Evolutionary conservation across 2,888 invertebrate genomes (phyloP).

Genomic region (Catocala sponsa): DNA sequence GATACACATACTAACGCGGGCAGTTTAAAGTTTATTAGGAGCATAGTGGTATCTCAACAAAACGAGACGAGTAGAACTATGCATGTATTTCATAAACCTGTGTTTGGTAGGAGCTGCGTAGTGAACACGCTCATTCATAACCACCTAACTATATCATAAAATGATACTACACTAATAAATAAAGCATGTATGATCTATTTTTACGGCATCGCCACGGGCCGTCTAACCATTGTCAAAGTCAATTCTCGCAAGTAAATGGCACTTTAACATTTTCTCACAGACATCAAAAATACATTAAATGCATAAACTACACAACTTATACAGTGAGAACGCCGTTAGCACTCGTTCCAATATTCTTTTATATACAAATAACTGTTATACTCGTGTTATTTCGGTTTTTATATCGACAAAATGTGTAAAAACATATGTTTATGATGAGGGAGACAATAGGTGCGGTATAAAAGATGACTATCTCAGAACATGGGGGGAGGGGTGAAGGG

Average conservation of each 20-base stretch:
- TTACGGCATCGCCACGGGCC: constrained; percentile 8
- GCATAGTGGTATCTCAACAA: too few relatives aligned
- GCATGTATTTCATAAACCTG: too few relatives aligned
- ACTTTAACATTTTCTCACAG: constrained; percentile 21
- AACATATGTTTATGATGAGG: constrained; percentile 20
- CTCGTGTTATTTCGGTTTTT: constrained; percentile 12
- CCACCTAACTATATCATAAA: constrained; percentile 12
- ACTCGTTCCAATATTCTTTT: constrained; percentile 17
- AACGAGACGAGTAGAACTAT: too few relatives aligned
- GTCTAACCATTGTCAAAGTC: constrained; percentile 10
- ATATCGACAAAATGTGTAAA: constrained; percentile 15
- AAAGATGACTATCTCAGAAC: not conserved
- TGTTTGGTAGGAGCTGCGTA: too few relatives aligned
- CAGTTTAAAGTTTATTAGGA: too few relatives aligned
- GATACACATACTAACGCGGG: too few relatives aligned
- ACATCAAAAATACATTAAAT: constrained; percentile 24
- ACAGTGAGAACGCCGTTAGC: constrained; percentile 16
- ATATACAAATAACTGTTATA: constrained; percentile 11
- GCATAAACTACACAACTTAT: constrained; percentile 11
- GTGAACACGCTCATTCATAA: not conserved
- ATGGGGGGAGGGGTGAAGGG: constrained; percentile 4
- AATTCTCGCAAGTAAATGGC: constrained; percentile 13
- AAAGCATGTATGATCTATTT: constrained; percentile 12
- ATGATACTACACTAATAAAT: not conserved
- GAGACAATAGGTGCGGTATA: constrained; percentile 9